Evolutionary conservation across 37 sponge, comb jelly and placozoan species (phyloP).

Genomic region (Geodia barretti): DNA sequence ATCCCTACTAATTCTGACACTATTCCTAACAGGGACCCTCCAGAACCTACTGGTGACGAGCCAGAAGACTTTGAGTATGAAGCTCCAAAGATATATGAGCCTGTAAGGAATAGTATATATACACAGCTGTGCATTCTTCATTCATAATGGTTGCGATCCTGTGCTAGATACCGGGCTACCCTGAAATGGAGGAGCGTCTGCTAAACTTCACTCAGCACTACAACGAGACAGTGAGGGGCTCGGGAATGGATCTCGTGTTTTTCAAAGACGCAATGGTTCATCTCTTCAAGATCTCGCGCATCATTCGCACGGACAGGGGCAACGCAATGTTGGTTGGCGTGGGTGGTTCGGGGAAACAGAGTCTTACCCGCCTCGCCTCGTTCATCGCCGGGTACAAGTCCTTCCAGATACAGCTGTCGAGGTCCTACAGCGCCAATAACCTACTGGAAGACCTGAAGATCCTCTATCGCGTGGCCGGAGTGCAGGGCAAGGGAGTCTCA

Average conservation of each 20-base stretch:
- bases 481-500: conserved; percentile 92
- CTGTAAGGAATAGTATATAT: conserved; percentile 35
- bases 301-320: conserved; percentile 97
- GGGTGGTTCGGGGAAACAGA: conserved; percentile 99
- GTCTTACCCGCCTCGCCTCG: conserved; percentile 98
- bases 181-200: conserved; percentile 81
- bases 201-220: conserved; percentile 79
- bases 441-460: conserved; percentile 96
- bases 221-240: conserved; percentile 96
- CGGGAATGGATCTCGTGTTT: conserved; percentile 99
- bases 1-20: background rate
- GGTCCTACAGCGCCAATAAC: conserved; percentile 97
- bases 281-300: conserved; percentile 94
- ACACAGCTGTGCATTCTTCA: background rate
- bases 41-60: conserved; percentile 97
- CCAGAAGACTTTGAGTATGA: conserved; percentile 92
- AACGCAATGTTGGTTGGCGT: conserved; percentile 98
- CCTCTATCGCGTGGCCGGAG: conserved; percentile 89
- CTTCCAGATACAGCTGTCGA: conserved; percentile 96
- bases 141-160: background rate
- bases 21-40: conserved; percentile 71
- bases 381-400: conserved; percentile 98
- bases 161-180: conserved; percentile 67
- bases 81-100: conserved; percentile 98
- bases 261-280: conserved; percentile 99